Percentiles rank a stretch among this genome's conserved stretches.
Conservation (phyloP, 2,888 invertebrate genomes). For the Germaria angustata region DNA sequence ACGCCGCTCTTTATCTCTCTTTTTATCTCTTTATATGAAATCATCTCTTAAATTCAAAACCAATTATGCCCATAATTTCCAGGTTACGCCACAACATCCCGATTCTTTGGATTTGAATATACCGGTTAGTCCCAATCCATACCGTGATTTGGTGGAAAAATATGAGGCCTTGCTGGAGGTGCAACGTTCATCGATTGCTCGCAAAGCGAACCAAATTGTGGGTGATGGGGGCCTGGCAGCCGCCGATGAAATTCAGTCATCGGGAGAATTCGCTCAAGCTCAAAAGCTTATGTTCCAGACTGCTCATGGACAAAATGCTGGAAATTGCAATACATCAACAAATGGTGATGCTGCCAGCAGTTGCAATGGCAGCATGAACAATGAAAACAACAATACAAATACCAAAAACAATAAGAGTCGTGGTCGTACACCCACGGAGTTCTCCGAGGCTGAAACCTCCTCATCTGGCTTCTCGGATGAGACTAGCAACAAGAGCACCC, state of each 20-base stretch:
- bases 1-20: not conserved
- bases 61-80: slow-evolving; percentile 67
- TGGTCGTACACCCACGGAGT: slow-evolving; percentile 89
- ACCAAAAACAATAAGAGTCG: slow-evolving; percentile 76
- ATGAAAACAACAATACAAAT: slow-evolving; percentile 51
- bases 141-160: slow-evolving; percentile 90
- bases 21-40: slow-evolving; percentile 20
- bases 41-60: slow-evolving; percentile 61
- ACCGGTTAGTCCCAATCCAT: slow-evolving; percentile 83
- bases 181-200: slow-evolving; percentile 84
- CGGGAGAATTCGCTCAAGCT: slow-evolving; percentile 85
- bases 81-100: slow-evolving; percentile 72
- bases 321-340: slow-evolving; percentile 45
- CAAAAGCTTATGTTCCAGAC: slow-evolving; percentile 66
- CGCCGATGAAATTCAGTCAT: slow-evolving; percentile 86
- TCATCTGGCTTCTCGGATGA: slow-evolving; percentile 92
- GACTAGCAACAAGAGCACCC: slow-evolving; percentile 90
- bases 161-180: slow-evolving; percentile 91
- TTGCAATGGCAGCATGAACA: slow-evolving; percentile 65
- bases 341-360: slow-evolving; percentile 74
- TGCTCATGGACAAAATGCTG: slow-evolving; percentile 41
- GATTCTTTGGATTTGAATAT: slow-evolving; percentile 76
- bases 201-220: slow-evolving; percentile 81
- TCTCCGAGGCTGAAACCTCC: slow-evolving; percentile 91
- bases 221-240: slow-evolving; percentile 72